Conservation (phyloP, 2,113 vertebrate species). For the Periophthalmodon schlosseri region DNA sequence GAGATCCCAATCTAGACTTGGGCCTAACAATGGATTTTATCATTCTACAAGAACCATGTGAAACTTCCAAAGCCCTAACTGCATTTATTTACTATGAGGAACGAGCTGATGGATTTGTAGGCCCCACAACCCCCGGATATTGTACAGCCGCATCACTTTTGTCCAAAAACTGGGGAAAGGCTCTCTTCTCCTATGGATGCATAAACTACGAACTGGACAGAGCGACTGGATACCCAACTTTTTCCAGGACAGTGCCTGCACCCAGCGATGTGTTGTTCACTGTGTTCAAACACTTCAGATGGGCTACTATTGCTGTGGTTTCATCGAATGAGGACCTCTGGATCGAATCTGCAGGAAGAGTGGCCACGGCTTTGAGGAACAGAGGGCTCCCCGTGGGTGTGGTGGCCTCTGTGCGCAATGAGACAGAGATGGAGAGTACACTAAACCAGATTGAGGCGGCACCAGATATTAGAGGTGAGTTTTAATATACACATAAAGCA, state of each 20-base stretch:
- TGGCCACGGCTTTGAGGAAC: constrained; percentile 79
- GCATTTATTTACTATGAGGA: constrained; percentile 79
- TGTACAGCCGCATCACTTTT: constrained; percentile 83
- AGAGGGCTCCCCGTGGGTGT: constrained; percentile 81
- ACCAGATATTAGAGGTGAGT: constrained; percentile 83
- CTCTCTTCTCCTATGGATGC: constrained; percentile 87
- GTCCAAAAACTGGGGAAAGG: constrained; percentile 85
- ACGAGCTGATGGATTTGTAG: constrained; percentile 81
- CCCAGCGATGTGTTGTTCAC: constrained; percentile 78
- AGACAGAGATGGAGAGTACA: constrained; percentile 73
- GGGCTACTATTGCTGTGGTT: constrained; percentile 86
- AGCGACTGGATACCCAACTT: constrained; percentile 70
- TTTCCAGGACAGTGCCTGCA: constrained; percentile 81
- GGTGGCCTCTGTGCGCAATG: constrained; percentile 76
- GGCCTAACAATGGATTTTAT: constrained; percentile 81
- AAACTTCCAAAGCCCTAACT: constrained; percentile 82
- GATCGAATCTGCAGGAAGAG: constrained; percentile 80
- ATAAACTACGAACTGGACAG: constrained; percentile 83
- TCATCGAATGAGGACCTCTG: constrained; percentile 87
- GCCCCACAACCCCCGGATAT: constrained; percentile 87
- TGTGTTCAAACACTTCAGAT: constrained; percentile 86
- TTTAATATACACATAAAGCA: no score
- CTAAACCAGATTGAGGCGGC: constrained; percentile 77
- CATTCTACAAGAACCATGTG: constrained; percentile 85
- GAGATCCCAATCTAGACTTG: constrained; percentile 76